Evolutionary conservation across 1,140 invertebrate species (phyloP), one percentile per base, ranked within the genome.

Genomic region (Branchinecta lindahli): DNA sequence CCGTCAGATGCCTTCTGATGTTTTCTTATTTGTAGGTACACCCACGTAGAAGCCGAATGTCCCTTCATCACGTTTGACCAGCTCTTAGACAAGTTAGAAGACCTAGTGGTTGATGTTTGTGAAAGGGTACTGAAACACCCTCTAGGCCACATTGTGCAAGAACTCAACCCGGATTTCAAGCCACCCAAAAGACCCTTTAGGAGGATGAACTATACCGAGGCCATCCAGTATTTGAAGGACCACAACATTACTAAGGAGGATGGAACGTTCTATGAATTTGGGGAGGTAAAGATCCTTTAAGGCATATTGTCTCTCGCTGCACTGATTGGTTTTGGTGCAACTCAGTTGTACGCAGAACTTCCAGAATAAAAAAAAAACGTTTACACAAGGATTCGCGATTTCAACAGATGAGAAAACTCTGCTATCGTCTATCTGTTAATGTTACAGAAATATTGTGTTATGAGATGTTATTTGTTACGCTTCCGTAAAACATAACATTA

Each of bases 171-270:
- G 0, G 84, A 89, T 69, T 98, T 98, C 75, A 84, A 90, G 82
- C 79, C 86, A 44, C 96, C 96, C 0, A 86, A 88, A 76, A 86
- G 84, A 75, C 96, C 96, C 21, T 99, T 99, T 78, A 87, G 85
- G 72, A 83, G 97, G 74, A 97, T 99, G 94, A 82, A 91, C 73
- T 99, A 99, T 78, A 81, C 80, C 0, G 94, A 98, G 73, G 97
- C 96, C 8, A 95, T 99, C 74, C 85, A 89, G 73, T 99, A 92
- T 82, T 81, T 99, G 1, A 91, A 88, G 76, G 87, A 89, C 33
- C 84, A 99, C 80, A 88, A 94, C 77, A 96, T 99, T 67, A 95
- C 87, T 7, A 99, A 99, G 79, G 96, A 98, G 21, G 95, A 99
- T 82, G 94, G 94, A 8, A 87, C 86, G 1, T 94, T 92, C 77